phyloP scores from a whole-genome alignment of 2,888 invertebrate species.

The Habroteleia sp. region DNA sequence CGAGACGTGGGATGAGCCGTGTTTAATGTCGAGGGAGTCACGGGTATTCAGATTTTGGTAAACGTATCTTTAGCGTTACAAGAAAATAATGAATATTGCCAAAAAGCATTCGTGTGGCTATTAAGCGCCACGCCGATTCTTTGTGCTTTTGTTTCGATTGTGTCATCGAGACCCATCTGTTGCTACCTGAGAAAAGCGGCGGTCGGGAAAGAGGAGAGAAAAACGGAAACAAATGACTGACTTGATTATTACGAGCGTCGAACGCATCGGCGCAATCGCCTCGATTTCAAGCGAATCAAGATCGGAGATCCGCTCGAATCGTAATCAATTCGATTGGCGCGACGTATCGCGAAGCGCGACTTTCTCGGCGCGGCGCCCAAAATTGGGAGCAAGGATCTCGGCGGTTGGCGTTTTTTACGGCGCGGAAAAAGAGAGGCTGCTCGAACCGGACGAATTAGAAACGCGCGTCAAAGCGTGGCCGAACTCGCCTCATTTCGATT shows the following conservation, averaged over 20 bases:
- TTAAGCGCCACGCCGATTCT: conserved; percentile 33
- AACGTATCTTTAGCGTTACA: conserved; percentile 21
- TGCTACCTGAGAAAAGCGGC: conserved; percentile 47
- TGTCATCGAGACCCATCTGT: conserved; percentile 38
- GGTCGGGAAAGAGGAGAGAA: not conserved
- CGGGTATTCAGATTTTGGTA: conserved; percentile 26
- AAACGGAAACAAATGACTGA: conserved; percentile 34
- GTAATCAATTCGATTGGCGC: conserved; percentile 1
- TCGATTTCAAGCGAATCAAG: conserved; percentile 29
- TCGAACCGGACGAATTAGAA: conserved; percentile 62
- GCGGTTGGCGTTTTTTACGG: conserved; percentile 1
- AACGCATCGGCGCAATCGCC: not conserved
- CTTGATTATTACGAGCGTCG: not conserved
- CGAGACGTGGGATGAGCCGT: not conserved
- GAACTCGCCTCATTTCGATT: conserved; percentile 47
- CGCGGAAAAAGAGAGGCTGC: conserved; percentile 21
- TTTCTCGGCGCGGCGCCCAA: conserved; percentile 11
- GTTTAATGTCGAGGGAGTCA: conserved; percentile 10
- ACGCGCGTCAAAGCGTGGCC: conserved; percentile 64
- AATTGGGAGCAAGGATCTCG: conserved; percentile 25
- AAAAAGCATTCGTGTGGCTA: conserved; percentile 33
- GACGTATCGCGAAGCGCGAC: not conserved
- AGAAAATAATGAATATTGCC: conserved; percentile 24
- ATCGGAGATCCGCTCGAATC: conserved; percentile 9
- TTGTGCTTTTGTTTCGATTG: conserved; percentile 43